These are phyloP conservation scores for Chaetops frenatus DNA, from an alignment of 2,113 vertebrate genomes.

Conservation along the genomic window DNA sequence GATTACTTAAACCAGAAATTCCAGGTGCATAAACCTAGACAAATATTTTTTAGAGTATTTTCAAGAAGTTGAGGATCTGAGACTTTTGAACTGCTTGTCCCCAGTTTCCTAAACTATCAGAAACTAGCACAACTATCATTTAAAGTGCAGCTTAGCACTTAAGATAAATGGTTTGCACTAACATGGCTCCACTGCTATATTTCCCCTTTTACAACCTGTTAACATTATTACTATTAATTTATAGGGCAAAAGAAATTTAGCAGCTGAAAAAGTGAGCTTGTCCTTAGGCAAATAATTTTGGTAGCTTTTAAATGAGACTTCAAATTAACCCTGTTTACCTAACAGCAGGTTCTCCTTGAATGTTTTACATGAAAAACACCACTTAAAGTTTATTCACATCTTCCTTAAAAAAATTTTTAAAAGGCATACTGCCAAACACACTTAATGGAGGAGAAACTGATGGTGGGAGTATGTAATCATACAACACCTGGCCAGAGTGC, in stretches of 20 bases:
- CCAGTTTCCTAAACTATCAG: background rate
- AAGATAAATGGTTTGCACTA: background rate
- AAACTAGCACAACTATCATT: background rate
- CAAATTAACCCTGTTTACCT: constrained; percentile 38
- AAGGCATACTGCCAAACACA: background rate
- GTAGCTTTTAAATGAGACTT: constrained; percentile 38
- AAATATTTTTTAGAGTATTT: background rate
- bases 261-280: background rate
- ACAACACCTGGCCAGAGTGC: background rate
- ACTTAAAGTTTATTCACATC: background rate
- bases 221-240: constrained; percentile 9
- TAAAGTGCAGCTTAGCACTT: background rate
- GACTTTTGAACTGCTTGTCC: background rate
- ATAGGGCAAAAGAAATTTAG: constrained; percentile 23
- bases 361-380: background rate
- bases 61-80: background rate
- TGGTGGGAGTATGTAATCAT: background rate
- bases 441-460: background rate
- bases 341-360: constrained; percentile 27
- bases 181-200: background rate
- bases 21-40: background rate
- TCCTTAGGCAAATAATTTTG: constrained; percentile 35
- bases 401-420: background rate
- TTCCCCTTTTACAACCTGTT: background rate
- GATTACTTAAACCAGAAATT: background rate